Evolutionary conservation across 2,113 vertebrate species (phyloP).

Genomic region (Salvator merianae): DNA sequence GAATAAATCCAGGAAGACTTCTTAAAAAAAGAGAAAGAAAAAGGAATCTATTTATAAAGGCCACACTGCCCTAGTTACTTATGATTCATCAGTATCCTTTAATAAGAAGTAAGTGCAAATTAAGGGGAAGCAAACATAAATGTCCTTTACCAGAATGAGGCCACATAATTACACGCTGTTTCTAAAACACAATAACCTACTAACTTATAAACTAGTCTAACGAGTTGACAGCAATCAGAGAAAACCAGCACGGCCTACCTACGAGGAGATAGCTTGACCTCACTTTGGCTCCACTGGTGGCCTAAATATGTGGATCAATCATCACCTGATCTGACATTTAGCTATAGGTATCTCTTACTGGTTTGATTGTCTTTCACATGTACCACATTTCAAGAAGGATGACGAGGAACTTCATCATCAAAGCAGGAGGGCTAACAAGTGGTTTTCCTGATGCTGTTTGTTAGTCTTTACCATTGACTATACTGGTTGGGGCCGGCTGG

Average conservation of each 20-base stretch:
- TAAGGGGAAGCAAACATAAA: slow-evolving; percentile 41
- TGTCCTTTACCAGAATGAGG: slow-evolving; percentile 50
- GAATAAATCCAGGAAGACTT: background rate
- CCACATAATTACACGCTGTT: slow-evolving; percentile 36
- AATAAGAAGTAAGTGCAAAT: slow-evolving; percentile 40
- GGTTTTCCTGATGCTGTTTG: no score
- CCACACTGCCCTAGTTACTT: slow-evolving; percentile 1
- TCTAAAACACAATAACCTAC: slow-evolving; percentile 54
- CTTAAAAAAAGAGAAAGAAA: background rate
- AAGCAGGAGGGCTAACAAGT: no score
- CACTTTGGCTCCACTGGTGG: slow-evolving; percentile 36
- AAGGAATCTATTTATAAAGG: background rate
- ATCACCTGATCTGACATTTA: slow-evolving; percentile 42
- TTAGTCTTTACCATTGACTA: no score
- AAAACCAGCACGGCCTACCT: slow-evolving; percentile 54
- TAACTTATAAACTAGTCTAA: slow-evolving; percentile 61
- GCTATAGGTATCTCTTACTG: background rate
- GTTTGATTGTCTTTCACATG: background rate
- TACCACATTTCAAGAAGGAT: background rate
- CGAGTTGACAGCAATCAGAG: slow-evolving; percentile 54
- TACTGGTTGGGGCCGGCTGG: no score
- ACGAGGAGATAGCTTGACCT: slow-evolving; percentile 53
- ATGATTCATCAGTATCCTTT: background rate
- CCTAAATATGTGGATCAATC: slow-evolving; percentile 57
- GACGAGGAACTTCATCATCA: background rate